Evolutionary conservation across 2,113 vertebrate genomes (phyloP), one percentile per base, ranked within the genome.

Genomic region (Acrocephalus kingi): DNA sequence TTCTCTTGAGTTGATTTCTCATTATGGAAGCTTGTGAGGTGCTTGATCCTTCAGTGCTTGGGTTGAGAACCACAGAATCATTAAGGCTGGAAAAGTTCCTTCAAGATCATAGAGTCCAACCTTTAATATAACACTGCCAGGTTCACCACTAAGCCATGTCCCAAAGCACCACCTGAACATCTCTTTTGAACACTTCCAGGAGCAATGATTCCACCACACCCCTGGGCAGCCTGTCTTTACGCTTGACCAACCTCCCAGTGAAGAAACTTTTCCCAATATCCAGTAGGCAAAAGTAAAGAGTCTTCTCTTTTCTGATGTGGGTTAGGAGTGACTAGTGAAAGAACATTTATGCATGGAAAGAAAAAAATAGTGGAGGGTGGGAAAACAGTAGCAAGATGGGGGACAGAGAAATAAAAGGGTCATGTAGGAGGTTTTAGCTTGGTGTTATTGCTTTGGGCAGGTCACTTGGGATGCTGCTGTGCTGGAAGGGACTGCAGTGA

Each of bases 321-420:
- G 25, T 35, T 72, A 55, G 21, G 39, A 72, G 7, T 33, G 39
- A 6, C 5, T 55, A 62, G 43, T 14, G 10, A 43, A 59, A 62
- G 33, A 61, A 30, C 25, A 66, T 13, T 75, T 92, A 82, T 37
- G 13, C 4, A 21, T 21, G 14, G 41, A 9, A 51, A 24, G 37
- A 45, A 45, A 62, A 67, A 41, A 73, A 49, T 30, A 0, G 7
- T 14, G 25, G 8, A 20, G 13, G 2, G 0, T 1, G 2, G 33
- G 9, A 2, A 23, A 69, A 17, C 27, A 79, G 71, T 62, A 63
- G 19, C 15, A 35, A 66, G 6, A 6, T 13, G 19, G 56, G 68
- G 33, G 23, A 37, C 3, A 41, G 15, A 30, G 48, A 17, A 77
- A 61, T 28, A 30, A 55, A 71, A 84, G 15, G 16, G 19, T n/a